Percentiles rank a stretch among this genome's conserved stretches.
phyloP scores from a whole-genome alignment of 2,113 vertebrate species.

The Mus spicilegus region DNA sequence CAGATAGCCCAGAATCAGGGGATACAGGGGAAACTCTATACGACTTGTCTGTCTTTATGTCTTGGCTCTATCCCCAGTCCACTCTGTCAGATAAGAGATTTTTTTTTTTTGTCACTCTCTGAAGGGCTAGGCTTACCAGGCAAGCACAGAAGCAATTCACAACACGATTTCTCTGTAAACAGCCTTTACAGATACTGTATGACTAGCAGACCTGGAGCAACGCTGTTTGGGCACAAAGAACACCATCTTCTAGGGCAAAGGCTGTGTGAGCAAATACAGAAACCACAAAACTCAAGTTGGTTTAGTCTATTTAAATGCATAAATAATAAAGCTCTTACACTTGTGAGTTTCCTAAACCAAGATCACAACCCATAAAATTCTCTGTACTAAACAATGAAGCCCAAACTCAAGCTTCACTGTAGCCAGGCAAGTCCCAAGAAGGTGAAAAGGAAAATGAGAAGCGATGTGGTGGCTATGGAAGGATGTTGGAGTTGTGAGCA shows the following conservation, averaged over 20 bases:
- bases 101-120: constrained; percentile 30
- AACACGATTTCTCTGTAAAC: constrained; percentile 46
- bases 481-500: not conserved
- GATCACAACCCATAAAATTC: constrained; percentile 55
- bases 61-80: constrained; percentile 49
- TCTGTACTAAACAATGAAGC: constrained; percentile 46
- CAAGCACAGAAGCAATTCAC: constrained; percentile 8
- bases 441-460: not conserved
- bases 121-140: constrained; percentile 35
- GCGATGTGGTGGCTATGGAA: not conserved
- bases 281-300: constrained; percentile 56
- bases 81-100: constrained; percentile 57
- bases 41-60: constrained; percentile 46
- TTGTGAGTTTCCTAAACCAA: constrained; percentile 60
- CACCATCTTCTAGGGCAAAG: constrained; percentile 48
- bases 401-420: constrained; percentile 25
- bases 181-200: constrained; percentile 35
- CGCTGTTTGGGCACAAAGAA: constrained; percentile 62
- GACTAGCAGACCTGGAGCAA: not conserved
- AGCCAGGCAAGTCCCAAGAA: not conserved
- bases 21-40: not conserved
- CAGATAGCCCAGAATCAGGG: constrained; percentile 36
- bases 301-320: constrained; percentile 64
- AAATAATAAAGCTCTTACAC: constrained; percentile 37
- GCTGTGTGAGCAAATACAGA: not conserved